Base-by-base conservation (phyloP, 2,888 invertebrate species). In the Calliopum simillimum region DNA sequence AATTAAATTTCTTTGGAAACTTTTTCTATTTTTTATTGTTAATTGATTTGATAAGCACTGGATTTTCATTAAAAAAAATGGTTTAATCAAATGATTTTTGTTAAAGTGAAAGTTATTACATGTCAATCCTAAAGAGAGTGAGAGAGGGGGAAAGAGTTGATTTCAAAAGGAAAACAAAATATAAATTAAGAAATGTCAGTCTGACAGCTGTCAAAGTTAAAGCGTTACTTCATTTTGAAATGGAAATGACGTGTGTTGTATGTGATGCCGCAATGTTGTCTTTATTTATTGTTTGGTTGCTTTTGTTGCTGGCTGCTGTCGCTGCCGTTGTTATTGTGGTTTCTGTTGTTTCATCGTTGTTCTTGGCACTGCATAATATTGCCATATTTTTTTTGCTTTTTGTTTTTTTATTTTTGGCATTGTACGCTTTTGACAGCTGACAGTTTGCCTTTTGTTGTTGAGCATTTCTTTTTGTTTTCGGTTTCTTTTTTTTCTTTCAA, bases 131-230 rank as follows among this genome's bases (percentile, higher is more conserved):
- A 33, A 33, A 33, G n/a, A n/a, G n/a, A n/a, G n/a, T n/a, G n/a
- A n/a, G n/a, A n/a, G n/a, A 33, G 4, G 33, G 33, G 4, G 33
- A 4, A 33, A 33, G 8, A 4, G 2, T 33, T 6, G 8, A 33
- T 33, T 33, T 33, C 8, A 8, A 33, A 33, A 8, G 8, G 8
- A 33, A 33, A 33, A 33, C 2, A 33, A 33, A 33, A 33, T 1
- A 33, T 6, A 55, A 56, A 21, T 55, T 19, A 12, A 47, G 67
- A 70, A 68, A 75, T 74, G 75, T 75, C 76, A 76, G 74, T 74
- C 72, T 81, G 83, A 82, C 82, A 82, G 82, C 83, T 82, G 82
- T 82, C 84, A 80, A 80, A 80, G 80, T 76, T 79, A 77, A 80
- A 76, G 72, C 70, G 68, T 33, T 33, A 68, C 71, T 68, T 70